phyloP scores from a whole-genome alignment of 2,113 vertebrate genomes.

The Physeter macrocephalus region DNA sequence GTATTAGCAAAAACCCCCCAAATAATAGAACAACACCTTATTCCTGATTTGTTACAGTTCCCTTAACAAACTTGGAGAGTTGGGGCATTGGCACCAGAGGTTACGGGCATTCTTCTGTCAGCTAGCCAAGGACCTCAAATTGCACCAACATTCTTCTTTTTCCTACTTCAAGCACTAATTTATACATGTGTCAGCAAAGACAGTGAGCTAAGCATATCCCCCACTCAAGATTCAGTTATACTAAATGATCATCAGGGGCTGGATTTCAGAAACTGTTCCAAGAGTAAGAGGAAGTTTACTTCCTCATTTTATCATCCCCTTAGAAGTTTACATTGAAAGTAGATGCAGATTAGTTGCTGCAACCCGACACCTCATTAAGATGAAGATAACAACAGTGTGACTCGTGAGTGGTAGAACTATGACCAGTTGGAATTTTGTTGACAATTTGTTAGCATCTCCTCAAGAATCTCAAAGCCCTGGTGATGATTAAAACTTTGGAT shows the following conservation, averaged over 20 bases:
- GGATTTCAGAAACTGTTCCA: neutral
- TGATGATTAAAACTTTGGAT: neutral
- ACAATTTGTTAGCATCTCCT: neutral
- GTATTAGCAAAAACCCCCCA: neutral
- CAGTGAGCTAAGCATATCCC: neutral
- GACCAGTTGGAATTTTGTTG: neutral
- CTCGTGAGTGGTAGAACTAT: neutral
- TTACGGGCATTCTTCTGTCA: neutral
- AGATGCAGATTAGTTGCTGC: neutral
- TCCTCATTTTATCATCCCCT: neutral
- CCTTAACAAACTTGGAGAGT: neutral
- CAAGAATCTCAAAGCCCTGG: neutral
- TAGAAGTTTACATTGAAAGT: neutral
- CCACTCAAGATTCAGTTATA: neutral
- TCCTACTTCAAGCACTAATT: neutral
- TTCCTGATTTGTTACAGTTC: neutral
- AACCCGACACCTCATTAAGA: neutral
- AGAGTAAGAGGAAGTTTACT: neutral
- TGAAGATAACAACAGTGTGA: neutral
- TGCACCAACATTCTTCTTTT: neutral
- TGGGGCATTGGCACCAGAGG: rapidly evolving
- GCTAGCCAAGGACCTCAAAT: neutral
- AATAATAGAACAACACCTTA: neutral
- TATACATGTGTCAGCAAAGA: neutral
- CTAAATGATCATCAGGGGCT: neutral